Evolutionary conservation across 2,797 vertebrate genomes (phyloP).

Genomic region (Liasis olivaceus): DNA sequence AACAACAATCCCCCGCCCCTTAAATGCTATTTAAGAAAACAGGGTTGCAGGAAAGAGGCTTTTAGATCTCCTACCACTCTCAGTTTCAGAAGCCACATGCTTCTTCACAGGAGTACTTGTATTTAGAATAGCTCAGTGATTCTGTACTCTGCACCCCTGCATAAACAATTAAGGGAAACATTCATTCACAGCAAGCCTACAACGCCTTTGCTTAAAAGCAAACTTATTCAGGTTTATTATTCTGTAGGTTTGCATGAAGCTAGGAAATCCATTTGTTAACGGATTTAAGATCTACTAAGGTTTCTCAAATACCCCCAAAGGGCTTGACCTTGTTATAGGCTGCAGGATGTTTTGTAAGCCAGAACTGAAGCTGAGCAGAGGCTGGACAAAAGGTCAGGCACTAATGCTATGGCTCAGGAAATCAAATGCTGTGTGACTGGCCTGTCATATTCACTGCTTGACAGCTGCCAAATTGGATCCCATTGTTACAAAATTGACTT

Average conservation of each 20-base stretch:
- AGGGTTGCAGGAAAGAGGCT: neutral
- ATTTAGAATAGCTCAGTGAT: neutral
- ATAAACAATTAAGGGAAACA: neutral
- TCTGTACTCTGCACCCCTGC: neutral
- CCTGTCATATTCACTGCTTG: conserved; percentile 49
- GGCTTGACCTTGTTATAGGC: conserved; percentile 24
- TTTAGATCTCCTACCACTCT: neutral
- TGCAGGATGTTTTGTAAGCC: conserved; percentile 6
- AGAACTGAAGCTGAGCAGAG: conserved; percentile 65
- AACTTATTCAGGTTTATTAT: neutral
- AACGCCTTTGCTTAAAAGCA: neutral
- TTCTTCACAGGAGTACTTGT: neutral
- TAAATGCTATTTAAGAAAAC: neutral
- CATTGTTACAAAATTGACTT: conserved; percentile 54
- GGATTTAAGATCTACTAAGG: conserved; percentile 45
- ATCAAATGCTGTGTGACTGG: conserved; percentile 50
- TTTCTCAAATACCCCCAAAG: conserved; percentile 40
- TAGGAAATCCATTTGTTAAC: conserved; percentile 57
- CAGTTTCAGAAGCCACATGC: neutral
- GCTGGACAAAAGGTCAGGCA: conserved; percentile 36
- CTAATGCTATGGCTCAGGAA: conserved; percentile 64
- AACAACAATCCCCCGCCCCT: neutral
- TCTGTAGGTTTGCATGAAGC: conserved; percentile 6
- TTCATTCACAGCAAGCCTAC: neutral
- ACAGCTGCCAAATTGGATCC: conserved; percentile 69